Evolutionary conservation across 2,888 invertebrate species (phyloP).

Genomic region (Papilio demoleus): DNA sequence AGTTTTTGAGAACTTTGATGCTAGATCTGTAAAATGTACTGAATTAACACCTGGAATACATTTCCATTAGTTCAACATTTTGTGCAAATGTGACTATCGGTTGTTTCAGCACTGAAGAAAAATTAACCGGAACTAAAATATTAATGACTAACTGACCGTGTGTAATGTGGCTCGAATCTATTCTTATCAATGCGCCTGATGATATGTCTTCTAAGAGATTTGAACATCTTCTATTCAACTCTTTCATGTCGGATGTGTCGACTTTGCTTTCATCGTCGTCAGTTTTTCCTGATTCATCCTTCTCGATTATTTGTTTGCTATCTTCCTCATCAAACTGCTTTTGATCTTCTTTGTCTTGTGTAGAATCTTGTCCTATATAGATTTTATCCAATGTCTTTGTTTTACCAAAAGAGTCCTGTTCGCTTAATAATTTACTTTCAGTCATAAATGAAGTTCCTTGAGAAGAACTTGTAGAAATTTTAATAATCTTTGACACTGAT

Average conservation of each 20-base stretch:
- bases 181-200: conserved; percentile 73
- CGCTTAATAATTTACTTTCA: conserved; percentile 74
- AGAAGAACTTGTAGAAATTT: conserved; percentile 69
- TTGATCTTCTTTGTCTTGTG: conserved; percentile 59
- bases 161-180: conserved; percentile 77
- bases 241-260: conserved; percentile 74
- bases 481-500: conserved; percentile 65
- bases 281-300: conserved; percentile 45
- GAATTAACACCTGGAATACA: background rate
- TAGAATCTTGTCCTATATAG: conserved; percentile 56
- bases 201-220: conserved; percentile 80
- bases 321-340: conserved; percentile 54
- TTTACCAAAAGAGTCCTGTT: conserved; percentile 64
- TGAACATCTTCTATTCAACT: conserved; percentile 78
- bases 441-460: conserved; percentile 74
- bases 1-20: conserved; percentile 86
- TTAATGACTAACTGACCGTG: conserved; percentile 73
- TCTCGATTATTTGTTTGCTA: conserved; percentile 48
- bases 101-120: too few species aligned
- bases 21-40: conserved; percentile 79
- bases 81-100: too few species aligned
- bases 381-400: conserved; percentile 57
- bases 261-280: conserved; percentile 46
- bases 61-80: background rate
- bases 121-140: too few species aligned